phyloP scores from a whole-genome alignment of 2,113 vertebrate species.

The Coracopsis vasa region DNA sequence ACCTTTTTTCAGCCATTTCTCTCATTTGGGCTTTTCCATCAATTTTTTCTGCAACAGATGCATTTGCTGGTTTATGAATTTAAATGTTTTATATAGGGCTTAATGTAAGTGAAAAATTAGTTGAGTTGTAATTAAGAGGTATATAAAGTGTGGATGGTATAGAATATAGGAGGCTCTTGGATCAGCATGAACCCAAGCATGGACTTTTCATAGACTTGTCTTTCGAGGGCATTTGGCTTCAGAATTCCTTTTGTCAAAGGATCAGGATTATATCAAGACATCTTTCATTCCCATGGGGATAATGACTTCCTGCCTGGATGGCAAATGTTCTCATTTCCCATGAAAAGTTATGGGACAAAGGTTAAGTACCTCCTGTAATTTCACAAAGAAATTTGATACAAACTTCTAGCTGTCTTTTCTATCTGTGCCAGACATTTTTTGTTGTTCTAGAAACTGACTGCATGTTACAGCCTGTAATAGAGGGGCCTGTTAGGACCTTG shows the following conservation, averaged over 20 bases:
- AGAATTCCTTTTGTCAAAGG: not conserved
- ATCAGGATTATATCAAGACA: not conserved
- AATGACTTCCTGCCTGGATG: not conserved
- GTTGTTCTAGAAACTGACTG: not conserved
- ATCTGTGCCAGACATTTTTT: not conserved
- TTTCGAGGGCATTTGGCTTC: not conserved
- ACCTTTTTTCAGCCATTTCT: not conserved
- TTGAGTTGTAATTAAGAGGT: not conserved
- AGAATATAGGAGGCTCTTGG: not conserved
- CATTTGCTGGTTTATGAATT: not conserved
- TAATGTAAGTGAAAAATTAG: not conserved
- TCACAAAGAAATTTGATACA: not conserved
- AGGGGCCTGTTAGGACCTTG: not conserved
- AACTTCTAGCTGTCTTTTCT: not conserved
- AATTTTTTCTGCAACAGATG: not conserved
- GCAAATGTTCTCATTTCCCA: slow-evolving; percentile 13
- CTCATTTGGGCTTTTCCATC: not conserved
- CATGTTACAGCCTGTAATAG: not conserved
- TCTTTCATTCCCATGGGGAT: not conserved
- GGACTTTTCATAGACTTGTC: accelerated
- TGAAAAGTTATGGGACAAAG: not conserved
- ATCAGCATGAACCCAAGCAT: not conserved
- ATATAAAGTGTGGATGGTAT: not conserved
- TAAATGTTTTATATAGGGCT: not conserved
- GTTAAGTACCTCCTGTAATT: slow-evolving; percentile 17